These are phyloP conservation scores for Meiosimyza platycephala DNA, from an alignment of 2,888 invertebrate genomes.

Conservation along the genomic window DNA sequence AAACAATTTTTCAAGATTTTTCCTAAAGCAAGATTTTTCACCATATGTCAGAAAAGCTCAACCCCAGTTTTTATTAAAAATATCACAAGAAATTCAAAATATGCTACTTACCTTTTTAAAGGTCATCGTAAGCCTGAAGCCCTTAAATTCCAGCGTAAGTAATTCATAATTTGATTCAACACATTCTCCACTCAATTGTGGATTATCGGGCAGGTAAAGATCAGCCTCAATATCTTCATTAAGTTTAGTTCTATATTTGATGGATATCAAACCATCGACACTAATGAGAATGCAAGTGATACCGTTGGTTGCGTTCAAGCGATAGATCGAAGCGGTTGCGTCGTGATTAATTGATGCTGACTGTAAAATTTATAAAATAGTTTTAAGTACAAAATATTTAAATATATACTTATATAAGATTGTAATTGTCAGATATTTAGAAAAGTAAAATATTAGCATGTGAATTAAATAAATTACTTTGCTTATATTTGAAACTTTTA, in stretches of 20 bases:
- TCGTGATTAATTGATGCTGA: slow-evolving; percentile 63
- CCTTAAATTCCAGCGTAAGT: slow-evolving; percentile 79
- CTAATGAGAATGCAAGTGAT: slow-evolving; percentile 82
- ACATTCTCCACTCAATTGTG: slow-evolving; percentile 79
- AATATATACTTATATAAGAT: not conserved
- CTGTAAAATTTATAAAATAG: slow-evolving; percentile 44
- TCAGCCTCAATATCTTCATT: slow-evolving; percentile 76
- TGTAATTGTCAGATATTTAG: too few relatives aligned
- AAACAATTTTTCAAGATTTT: too few relatives aligned
- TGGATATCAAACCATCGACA: slow-evolving; percentile 78
- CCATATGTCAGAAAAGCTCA: too few relatives aligned
- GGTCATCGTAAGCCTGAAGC: slow-evolving; percentile 78
- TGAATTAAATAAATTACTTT: too few relatives aligned
- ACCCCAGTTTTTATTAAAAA: too few relatives aligned
- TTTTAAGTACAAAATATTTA: not conserved
- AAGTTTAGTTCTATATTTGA: slow-evolving; percentile 77
- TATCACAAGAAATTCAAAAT: too few relatives aligned
- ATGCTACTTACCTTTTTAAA: slow-evolving; percentile 79
- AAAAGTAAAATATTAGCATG: too few relatives aligned
- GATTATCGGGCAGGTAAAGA: slow-evolving; percentile 80
- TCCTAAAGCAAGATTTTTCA: too few relatives aligned
- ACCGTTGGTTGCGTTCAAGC: slow-evolving; percentile 76
- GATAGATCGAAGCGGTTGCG: slow-evolving; percentile 72
- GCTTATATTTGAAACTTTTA: too few relatives aligned
- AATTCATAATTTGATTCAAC: slow-evolving; percentile 79